Base-by-base conservation (phyloP, 2,888 invertebrate species). In the Phoenoteleia sp. region DNA sequence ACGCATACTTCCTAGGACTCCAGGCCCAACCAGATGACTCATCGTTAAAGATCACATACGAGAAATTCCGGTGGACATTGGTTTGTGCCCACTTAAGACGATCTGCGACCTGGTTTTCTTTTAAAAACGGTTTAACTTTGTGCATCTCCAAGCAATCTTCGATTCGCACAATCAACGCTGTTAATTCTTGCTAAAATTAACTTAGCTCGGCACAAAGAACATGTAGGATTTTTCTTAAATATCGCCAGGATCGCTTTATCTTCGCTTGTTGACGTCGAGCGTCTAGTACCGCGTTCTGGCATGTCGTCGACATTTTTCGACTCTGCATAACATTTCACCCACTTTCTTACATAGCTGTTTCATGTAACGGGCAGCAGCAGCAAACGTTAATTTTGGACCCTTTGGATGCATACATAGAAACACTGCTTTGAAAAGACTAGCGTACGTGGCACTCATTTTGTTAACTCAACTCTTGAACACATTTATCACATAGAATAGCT, bases 221-320 rank as follows among this genome's bases (percentile, higher is more conserved):
- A 54, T n/a, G 23, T n/a, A 27, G 36, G 19, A 58, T 58, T 25
- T 15, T 56, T 56, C 9, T 56, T 3, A 56, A 56, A 56, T 56
- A 56, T 58, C 25, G 27, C 29, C 36, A 27, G 27, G 25, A 54
- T 54, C 54, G 54, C 54, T 54, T 54, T 27, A 27, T 49, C 23
- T 23, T 49, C 23, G 21, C 49, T 23, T 49, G 21, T 23, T 23
- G 49, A 7, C 23, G 23, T 49, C n/a, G 13, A 49, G 25, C 54
- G 54, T 15, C 54, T 27, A 36, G 13, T 36, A 58, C 77, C 62
- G 21, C 64, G 69, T 33, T 82, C 36, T 25, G 84, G 81, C 27
- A 85, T 49, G n/a, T 87, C 83, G 29, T 86, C 84, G 7, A 81
- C 67, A 45, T 54, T 66, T 27, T 84, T 85, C 49, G 27, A 9